Evolutionary conservation across 2,888 invertebrate genomes (phyloP).

Genomic region (Cylindroiulus punctatus): DNA sequence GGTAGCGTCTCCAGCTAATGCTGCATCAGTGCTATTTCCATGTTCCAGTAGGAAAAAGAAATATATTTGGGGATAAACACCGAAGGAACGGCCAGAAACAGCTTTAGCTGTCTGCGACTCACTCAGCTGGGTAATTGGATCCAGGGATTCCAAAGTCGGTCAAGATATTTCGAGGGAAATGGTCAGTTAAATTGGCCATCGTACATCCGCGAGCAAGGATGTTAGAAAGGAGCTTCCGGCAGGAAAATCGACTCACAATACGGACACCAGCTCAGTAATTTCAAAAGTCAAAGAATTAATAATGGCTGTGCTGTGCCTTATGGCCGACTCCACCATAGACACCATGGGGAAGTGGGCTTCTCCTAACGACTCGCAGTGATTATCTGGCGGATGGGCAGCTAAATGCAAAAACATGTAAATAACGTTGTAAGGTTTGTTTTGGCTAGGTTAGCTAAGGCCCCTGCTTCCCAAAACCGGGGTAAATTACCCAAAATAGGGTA

Average conservation of each 20-base stretch:
- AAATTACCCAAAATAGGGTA: too few species aligned
- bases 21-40: slow-evolving; percentile 27
- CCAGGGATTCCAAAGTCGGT: slow-evolving; percentile 40
- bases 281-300: slow-evolving; percentile 11
- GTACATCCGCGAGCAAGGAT: neutral
- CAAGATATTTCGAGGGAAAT: slow-evolving; percentile 51
- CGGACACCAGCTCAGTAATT: neutral
- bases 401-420: too few species aligned
- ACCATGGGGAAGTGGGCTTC: too few species aligned
- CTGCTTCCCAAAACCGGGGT: too few species aligned
- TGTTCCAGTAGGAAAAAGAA: slow-evolving; percentile 3
- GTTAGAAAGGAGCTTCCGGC: neutral
- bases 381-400: too few species aligned
- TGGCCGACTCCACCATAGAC: too few species aligned
- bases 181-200: slow-evolving; percentile 50
- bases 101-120: slow-evolving; percentile 47
- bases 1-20: neutral
- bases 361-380: too few species aligned
- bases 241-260: neutral
- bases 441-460: too few species aligned
- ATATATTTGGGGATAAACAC: slow-evolving; percentile 42
- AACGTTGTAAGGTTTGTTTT: too few species aligned
- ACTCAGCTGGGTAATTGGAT: slow-evolving; percentile 54
- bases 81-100: slow-evolving; percentile 38
- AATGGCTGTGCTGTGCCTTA: too few species aligned